Conservation (phyloP, 1,140 invertebrate species). For the Drosophila repletoides region DNA sequence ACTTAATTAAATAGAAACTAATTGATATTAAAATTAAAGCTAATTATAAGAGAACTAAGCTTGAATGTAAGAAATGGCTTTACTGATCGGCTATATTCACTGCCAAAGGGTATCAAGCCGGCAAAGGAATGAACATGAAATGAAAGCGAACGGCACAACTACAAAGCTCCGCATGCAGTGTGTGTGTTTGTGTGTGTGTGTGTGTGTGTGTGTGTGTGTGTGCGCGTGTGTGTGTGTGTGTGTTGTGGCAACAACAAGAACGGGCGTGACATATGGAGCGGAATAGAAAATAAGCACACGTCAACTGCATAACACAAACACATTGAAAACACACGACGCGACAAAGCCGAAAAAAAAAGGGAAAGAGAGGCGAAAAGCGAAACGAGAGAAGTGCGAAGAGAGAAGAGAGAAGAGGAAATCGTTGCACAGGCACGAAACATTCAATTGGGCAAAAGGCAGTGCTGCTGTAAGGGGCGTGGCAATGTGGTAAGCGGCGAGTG, state of each 20-base stretch:
- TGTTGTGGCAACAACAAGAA: conserved; percentile 13
- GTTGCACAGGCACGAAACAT: conserved; percentile 17
- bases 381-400: conserved; percentile 1
- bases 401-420: not conserved
- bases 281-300: conserved; percentile 80
- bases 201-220: conserved; percentile 1
- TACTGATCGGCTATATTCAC: not conserved
- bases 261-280: conserved; percentile 76
- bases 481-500: conserved; percentile 47
- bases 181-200: conserved; percentile 16
- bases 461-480: not conserved
- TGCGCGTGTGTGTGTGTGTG: conserved; percentile 21
- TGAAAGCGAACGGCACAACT: conserved; percentile 24
- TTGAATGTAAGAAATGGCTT: not conserved
- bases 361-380: conserved; percentile 2
- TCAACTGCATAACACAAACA: conserved; percentile 78
- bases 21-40: no score
- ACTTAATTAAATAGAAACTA: no score
- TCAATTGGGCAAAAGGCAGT: conserved; percentile 22
- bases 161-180: conserved; percentile 17
- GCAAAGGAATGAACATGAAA: conserved; percentile 24
- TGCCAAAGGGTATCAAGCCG: not conserved
- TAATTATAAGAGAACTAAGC: conserved; percentile 18
- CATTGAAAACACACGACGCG: conserved; percentile 69
- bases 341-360: conserved; percentile 60